Evolutionary conservation across 2,797 vertebrate species (phyloP).

Genomic region (Chanos chanos): DNA sequence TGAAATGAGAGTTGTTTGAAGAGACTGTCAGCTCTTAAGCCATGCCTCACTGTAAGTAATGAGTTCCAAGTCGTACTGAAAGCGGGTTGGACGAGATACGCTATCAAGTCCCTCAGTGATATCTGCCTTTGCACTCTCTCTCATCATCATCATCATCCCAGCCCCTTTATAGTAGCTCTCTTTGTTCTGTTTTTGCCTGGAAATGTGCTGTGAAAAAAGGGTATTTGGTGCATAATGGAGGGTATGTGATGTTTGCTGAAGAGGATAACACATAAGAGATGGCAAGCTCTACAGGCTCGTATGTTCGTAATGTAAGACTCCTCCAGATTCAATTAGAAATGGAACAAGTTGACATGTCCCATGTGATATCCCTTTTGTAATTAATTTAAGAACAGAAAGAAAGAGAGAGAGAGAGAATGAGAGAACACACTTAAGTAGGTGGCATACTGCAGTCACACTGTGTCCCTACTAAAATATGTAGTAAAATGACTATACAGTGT

Average conservation of each 20-base stretch:
- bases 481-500: no score
- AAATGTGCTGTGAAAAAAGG: not conserved
- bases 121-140: not conserved
- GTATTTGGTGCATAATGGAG: constrained; percentile 8
- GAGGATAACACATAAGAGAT: no score
- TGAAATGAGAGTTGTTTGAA: constrained; percentile 4
- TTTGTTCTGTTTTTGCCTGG: not conserved
- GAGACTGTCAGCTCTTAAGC: not conserved
- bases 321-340: no score
- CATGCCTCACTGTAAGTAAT: constrained; percentile 5
- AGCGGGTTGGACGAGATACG: not conserved
- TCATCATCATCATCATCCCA: not conserved
- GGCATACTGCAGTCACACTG: no score
- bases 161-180: not conserved
- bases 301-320: no score
- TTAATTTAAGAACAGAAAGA: not conserved
- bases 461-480: no score
- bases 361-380: no score
- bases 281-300: no score
- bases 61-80: constrained; percentile 6
- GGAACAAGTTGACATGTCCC: no score
- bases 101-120: not conserved
- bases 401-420: not conserved
- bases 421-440: no score
- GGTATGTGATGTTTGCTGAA: not conserved